phyloP scores from a whole-genome alignment of 2,797 vertebrate genomes.

The Mus spretus region DNA sequence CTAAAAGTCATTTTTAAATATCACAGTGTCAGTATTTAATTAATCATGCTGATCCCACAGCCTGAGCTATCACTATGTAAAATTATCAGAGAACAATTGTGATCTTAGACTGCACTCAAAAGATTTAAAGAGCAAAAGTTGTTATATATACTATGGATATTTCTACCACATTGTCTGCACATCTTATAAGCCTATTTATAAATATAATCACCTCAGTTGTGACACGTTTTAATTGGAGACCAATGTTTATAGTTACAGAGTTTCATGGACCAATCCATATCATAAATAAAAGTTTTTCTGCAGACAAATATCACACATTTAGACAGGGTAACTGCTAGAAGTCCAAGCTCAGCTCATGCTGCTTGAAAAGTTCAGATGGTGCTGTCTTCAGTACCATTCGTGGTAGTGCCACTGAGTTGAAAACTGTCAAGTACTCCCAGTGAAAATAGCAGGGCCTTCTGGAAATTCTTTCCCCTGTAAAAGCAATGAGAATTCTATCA shows the following conservation, averaged over 20 bases:
- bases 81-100: background rate
- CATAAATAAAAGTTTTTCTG: background rate
- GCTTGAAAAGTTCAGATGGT: background rate
- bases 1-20: background rate
- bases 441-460: background rate
- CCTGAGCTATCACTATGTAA: background rate
- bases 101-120: background rate
- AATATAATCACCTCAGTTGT: background rate
- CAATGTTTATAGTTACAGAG: background rate
- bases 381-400: background rate
- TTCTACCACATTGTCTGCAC: background rate
- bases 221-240: background rate
- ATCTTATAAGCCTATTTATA: background rate
- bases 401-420: background rate
- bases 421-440: background rate
- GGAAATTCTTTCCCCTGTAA: conserved; percentile 3
- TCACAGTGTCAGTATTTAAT: background rate
- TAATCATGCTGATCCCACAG: background rate
- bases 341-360: background rate
- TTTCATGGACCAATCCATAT: background rate
- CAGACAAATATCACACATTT: background rate
- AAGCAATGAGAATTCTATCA: conserved; percentile 4
- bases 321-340: background rate
- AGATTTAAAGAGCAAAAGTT: background rate
- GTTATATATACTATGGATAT: background rate